Base-by-base conservation (phyloP, 2,113 vertebrate genomes). In the Datnioides undecimradiatus region DNA sequence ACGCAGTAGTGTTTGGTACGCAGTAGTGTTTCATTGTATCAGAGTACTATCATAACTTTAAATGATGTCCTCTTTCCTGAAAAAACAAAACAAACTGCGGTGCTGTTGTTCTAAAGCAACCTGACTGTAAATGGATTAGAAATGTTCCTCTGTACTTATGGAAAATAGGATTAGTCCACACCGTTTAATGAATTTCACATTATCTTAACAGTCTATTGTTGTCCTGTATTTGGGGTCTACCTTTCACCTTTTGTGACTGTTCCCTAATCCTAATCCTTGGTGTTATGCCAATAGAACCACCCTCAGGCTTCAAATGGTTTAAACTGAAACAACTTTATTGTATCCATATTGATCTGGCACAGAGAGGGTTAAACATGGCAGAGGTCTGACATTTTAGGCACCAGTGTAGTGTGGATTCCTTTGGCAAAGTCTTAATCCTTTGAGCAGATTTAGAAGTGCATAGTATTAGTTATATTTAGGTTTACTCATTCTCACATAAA, bases 311-410 rank as follows among this genome's bases (percentile, higher is more conserved):
- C 45, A 79, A 82, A 65, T 84, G 67, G 65, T 92, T 90, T 85
- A 65, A 88, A 87, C 84, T 17, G 76, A 90, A 88, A 83, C 58
- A 89, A 51, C 88, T 94, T 94, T 93, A 95, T 92, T 94, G 88
- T 84, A 90, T 92, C 91, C 73, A 90, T 90, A 57, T 70, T 68
- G 76, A 76, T 87, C 75, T 90, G 90, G 88, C 87, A 93, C 87
- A 87, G 59, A 88, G 77, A 89, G 78, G 79, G 79, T 75, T 78
- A 83, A 89, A 90, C 90, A 90, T 63, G 82, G 90, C 76, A 90
- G 87, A 88, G 52, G 55, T 85, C 74, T 82, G 78, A 90, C 87
- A 91, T 76, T 85, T 79, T 85, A 94, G 93, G 93, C 93, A 93
- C 91, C 82, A 79, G 75, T 60, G 82, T 87, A 79, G 75, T 60